These are phyloP conservation scores for Thaumatotibia leucotreta DNA, from an alignment of 1,140 invertebrate species.

Conservation along the genomic window DNA sequence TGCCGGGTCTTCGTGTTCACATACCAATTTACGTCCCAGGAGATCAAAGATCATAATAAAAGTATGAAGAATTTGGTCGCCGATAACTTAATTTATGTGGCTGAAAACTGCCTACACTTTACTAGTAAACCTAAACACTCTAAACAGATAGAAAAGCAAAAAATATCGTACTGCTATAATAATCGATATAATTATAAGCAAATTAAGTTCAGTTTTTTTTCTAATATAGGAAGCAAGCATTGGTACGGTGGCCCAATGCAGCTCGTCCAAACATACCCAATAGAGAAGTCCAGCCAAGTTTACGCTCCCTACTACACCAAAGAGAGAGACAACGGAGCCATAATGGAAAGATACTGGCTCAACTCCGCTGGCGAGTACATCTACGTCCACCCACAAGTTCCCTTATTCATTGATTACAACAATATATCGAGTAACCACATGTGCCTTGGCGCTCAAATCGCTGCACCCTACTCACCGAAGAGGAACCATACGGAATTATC, in stretches of 20 bases:
- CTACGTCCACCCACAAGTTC: slow-evolving; percentile 79
- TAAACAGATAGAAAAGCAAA: too few species aligned
- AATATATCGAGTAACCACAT: slow-evolving; percentile 73
- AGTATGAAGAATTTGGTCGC: too few species aligned
- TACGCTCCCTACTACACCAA: slow-evolving; percentile 80
- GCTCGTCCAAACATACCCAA: slow-evolving; percentile 80
- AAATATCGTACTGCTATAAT: neutral
- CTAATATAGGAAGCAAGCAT: slow-evolving; percentile 64
- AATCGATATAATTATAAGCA: too few species aligned
- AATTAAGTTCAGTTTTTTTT: slow-evolving; percentile 24
- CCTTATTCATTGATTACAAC: slow-evolving; percentile 86
- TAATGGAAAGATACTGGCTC: slow-evolving; percentile 88
- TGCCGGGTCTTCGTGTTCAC: too few species aligned
- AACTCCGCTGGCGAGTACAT: slow-evolving; percentile 84
- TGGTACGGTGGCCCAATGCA: slow-evolving; percentile 81
- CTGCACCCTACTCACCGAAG: slow-evolving; percentile 74
- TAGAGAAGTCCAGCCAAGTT: slow-evolving; percentile 77
- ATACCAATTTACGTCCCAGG: too few species aligned
- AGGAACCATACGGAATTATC: slow-evolving; percentile 68
- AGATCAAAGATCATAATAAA: too few species aligned
- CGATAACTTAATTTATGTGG: too few species aligned
- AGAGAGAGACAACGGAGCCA: slow-evolving; percentile 79
- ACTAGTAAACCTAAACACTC: too few species aligned
- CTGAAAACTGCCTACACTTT: too few species aligned
- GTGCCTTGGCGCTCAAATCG: slow-evolving; percentile 80